A percentile compares a stretch with the other conserved stretches of the same genome.
phyloP scores from a whole-genome alignment of 2,113 vertebrate species.

The Dendropsophus ebraccatus region DNA sequence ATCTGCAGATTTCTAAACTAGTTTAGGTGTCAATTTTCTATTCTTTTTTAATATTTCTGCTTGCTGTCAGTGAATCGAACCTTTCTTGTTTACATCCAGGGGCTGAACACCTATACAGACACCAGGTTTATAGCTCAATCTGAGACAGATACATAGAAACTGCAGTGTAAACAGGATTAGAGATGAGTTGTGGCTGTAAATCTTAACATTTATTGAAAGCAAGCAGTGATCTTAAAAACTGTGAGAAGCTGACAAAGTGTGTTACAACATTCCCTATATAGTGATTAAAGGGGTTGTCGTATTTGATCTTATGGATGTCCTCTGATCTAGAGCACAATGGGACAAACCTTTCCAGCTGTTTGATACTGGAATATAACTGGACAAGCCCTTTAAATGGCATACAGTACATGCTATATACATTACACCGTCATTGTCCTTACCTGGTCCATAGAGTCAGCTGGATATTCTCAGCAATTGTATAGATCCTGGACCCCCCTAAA shows the following conservation, averaged over 20 bases:
- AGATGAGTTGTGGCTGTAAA: not conserved
- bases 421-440: slow-evolving; percentile 64
- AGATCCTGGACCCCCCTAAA: slow-evolving; percentile 77
- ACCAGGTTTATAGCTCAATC: no score
- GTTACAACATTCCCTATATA: no score
- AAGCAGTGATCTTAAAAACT: not conserved
- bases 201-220: not conserved
- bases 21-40: no score
- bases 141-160: not conserved
- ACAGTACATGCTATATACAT: not conserved
- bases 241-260: no score
- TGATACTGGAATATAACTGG: no score
- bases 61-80: not conserved
- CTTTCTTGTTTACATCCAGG: not conserved
- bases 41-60: not conserved
- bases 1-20: no score
- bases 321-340: no score
- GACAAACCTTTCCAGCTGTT: no score
- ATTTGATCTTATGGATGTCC: no score
- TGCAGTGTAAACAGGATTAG: not conserved
- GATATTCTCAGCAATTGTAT: slow-evolving; percentile 81
- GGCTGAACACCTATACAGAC: not conserved
- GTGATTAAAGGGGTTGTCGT: no score
- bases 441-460: slow-evolving; percentile 86
- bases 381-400: not conserved